A percentile compares a stretch with the other conserved stretches of the same genome.
Conservation (phyloP, 2,888 invertebrate genomes). For the Synergus itoensis region DNA sequence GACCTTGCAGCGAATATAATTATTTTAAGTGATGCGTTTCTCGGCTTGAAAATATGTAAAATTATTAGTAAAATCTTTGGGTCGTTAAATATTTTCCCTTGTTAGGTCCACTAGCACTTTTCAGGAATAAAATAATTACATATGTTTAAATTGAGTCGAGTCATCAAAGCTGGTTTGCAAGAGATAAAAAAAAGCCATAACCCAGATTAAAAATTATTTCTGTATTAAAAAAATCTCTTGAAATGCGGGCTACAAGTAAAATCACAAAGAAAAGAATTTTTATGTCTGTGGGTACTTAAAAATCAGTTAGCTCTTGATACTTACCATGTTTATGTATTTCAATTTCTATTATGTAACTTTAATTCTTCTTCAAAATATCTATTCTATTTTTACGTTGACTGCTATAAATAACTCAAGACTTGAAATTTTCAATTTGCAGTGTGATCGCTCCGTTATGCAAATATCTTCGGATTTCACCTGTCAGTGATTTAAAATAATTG, state of each 20-base stretch:
- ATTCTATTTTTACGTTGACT: not conserved
- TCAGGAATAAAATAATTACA: not conserved
- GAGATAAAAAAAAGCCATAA: conserved; percentile 17
- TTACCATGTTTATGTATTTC: not conserved
- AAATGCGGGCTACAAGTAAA: not conserved
- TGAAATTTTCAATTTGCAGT: no score
- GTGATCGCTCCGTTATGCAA: no score
- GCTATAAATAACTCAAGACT: no score
- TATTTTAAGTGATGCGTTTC: not conserved
- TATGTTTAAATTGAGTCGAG: conserved; percentile 11
- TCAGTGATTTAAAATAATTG: no score
- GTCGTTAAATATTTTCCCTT: no score
- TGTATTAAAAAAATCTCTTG: not conserved
- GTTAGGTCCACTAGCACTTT: not conserved
- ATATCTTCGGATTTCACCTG: no score
- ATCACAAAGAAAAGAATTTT: not conserved
- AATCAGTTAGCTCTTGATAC: not conserved
- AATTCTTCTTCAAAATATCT: not conserved
- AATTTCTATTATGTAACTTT: not conserved
- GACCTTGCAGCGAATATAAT: not conserved
- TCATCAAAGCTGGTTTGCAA: conserved; percentile 9
- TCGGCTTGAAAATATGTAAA: not conserved
- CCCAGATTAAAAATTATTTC: conserved; percentile 20
- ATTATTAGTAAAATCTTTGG: not conserved
- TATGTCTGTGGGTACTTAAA: no score